Evolutionary conservation across 2,797 vertebrate genomes (phyloP), one percentile per base, ranked within the genome.

Genomic region (Toxotes lorentzi): DNA sequence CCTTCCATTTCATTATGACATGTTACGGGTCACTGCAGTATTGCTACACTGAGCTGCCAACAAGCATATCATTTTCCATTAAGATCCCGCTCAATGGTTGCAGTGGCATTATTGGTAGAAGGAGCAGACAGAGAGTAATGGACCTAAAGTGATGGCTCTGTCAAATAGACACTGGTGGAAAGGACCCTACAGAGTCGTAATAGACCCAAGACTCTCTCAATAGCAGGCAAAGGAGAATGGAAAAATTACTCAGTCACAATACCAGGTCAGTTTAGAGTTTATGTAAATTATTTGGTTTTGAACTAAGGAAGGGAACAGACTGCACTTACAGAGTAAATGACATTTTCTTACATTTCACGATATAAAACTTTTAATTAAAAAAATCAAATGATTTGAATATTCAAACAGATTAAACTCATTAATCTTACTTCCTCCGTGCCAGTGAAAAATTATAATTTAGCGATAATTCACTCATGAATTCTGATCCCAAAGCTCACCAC

Each of bases 21-120:
- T 76, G 91, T 87, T 82, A 84, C 40, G 85, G 93, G 88, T 94
- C 92, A 93, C 74, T 86, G 91, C 88, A 62, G 86, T 77, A 78
- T 77, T 76, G 80, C 82, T 88, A 82, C 88, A 78, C 78, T 66
- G 83, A 85, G 89, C 88, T 92, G 89, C 89, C 91, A 94, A 93
- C 88, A 93, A 92, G 90, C 88, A 91, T 89, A 92, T 93, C 79
- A 91, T 91, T 94, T 93, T 89, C 91, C 91, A 94, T 93, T 90
- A 93, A 89, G 87, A 90, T 83, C 76, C 70, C 16, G 27, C 79
- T 91, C 86, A 76, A 63, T 88, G 89, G 87, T 70, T 82, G 79
- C 89, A 76, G 83, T 78, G 81, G 89, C 86, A 82, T 91, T 87
- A 92, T 87, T 88, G 90, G 81, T 86, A 51, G 85, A 81, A 75